Base-by-base conservation (phyloP, 2,113 vertebrate genomes). In the Syngnathus scovelli region DNA sequence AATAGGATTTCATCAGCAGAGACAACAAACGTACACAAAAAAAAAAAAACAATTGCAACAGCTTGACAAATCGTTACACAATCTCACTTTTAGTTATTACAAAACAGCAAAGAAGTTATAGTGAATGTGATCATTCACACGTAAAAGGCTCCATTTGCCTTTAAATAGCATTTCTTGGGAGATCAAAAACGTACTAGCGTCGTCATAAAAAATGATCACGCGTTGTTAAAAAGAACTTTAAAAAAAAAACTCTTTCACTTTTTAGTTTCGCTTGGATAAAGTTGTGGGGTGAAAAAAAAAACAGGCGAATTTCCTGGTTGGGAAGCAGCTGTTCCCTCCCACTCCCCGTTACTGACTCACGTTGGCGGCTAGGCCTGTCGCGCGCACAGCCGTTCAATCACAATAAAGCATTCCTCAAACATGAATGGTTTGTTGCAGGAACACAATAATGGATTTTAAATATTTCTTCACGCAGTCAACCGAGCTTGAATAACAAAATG, bases 261-360 rank as follows among this genome's bases (percentile, higher is more conserved):
- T 65, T 0, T 18, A 41, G 19, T 61, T 61, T n/a, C 37, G 1
- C 37, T 61, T 38, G 1, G 16, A 21, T 58, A 10, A 59, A 44
- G 49, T 60, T 13, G 18, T 33, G 6, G 3, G 2, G 13, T 13
- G 38, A 41, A 9, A 1, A 63, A 39, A 1, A n/a, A 12, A 13
- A 46, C 3, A 16, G 56, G 54, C 23, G 65, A 64, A 75, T 73
- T 18, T 83, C 77, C 65, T 61, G n/a, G 75, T 85, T 69, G 70
- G 85, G 38, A 64, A 67, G 61, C 85, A 84, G 76, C 82, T 86
- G 86, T 86, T 82, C 82, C 88, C 83, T 82, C 88, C 87, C 88
- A 87, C 87, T 77, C 78, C 83, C 62, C 52, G 19, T 59, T 82
- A 75, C 76, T 54, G 74, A 64, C 74, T 76, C 70, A 74, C 69